Conservation (phyloP, 2,113 vertebrate species). For the Coptodon rendalli region DNA sequence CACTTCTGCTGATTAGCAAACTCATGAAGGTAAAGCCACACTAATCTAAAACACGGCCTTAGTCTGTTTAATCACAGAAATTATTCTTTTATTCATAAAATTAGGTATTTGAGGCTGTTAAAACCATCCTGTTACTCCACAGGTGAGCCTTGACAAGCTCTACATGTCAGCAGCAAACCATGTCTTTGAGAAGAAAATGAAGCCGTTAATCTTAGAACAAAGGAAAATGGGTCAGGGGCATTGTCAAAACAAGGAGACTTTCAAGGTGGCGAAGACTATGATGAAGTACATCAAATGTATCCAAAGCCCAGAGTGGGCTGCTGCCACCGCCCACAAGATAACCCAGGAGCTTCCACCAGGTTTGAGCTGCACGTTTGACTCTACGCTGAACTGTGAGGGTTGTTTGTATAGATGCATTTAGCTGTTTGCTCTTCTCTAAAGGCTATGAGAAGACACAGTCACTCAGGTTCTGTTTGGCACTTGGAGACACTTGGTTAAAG, state of each 20-base stretch:
- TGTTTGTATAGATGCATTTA: neutral
- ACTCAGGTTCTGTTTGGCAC: slow-evolving; percentile 84
- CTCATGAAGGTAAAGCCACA: slow-evolving; percentile 85
- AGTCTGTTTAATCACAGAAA: neutral
- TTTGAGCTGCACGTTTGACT: slow-evolving; percentile 20
- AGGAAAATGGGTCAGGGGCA: slow-evolving; percentile 55
- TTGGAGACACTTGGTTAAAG: slow-evolving; percentile 82
- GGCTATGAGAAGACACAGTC: slow-evolving; percentile 84
- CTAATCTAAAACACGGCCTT: neutral
- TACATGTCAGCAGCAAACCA: slow-evolving; percentile 84
- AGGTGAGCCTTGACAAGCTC: slow-evolving; percentile 89
- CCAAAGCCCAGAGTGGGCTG: slow-evolving; percentile 85
- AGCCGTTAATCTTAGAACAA: slow-evolving; percentile 80
- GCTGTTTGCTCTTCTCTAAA: slow-evolving; percentile 29
- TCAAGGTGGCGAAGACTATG: slow-evolving; percentile 74
- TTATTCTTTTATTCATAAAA: neutral
- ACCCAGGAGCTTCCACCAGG: slow-evolving; percentile 89
- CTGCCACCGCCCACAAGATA: slow-evolving; percentile 85
- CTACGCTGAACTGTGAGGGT: neutral
- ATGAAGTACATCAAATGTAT: slow-evolving; percentile 85
- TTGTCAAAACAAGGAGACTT: slow-evolving; percentile 70
- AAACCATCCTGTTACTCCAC: neutral
- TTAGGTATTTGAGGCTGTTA: neutral
- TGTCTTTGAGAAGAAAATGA: slow-evolving; percentile 84
- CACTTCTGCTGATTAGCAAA: slow-evolving; percentile 87